Base-by-base conservation (phyloP, 2,113 vertebrate species). In the Craseonycteris thonglongyai region DNA sequence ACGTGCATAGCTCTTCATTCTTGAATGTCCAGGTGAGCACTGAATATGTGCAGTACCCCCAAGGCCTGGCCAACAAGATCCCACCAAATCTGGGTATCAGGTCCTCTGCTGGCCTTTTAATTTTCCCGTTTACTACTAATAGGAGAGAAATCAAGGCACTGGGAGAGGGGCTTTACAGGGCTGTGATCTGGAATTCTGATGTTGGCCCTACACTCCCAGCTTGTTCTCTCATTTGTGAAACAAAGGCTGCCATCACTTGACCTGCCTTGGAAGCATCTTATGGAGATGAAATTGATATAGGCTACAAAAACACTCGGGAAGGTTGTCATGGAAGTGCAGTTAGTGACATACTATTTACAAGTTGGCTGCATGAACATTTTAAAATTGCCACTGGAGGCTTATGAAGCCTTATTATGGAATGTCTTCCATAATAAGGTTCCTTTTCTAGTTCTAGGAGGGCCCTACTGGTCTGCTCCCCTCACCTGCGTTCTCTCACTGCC, bases 171-270 rank as follows among this genome's bases (percentile, higher is more conserved):
- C 76, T 40, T 61, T 13, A 12, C 0, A 3, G 15, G 18, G 40
- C 15, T 4, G 38, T 1, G 40, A 58, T 13, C 15, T 14, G 49
- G 26, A 58, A 56, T 49, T 40, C 66, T 28, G 7, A 51, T 51
- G 24, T 19, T 7, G 71, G 28, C 22, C 28, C 51, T 14, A 7
- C 14, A 1, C 74, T 40, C 51, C 72, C 47, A 26, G 33, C 15
- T 15, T 33, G 15, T 30, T 35, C 22, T 51, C 45, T 30, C 18
- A 2, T 11, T 47, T 26, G 7, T 45, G 24, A 65, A 59, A 42
- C 11, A 14, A 49, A 47, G 71, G 22, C 3, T 1, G 11, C 0
- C 4, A 6, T 11, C 1, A 0, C 11, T 49, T 45, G 10, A 9
- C 16, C 38, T 26, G 76, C 58, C 33, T 6, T 3, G 21, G 56